Percentiles rank a stretch among this genome's conserved stretches.
phyloP scores from a whole-genome alignment of 2,888 invertebrate species.

The Protodeltote pygarga region DNA sequence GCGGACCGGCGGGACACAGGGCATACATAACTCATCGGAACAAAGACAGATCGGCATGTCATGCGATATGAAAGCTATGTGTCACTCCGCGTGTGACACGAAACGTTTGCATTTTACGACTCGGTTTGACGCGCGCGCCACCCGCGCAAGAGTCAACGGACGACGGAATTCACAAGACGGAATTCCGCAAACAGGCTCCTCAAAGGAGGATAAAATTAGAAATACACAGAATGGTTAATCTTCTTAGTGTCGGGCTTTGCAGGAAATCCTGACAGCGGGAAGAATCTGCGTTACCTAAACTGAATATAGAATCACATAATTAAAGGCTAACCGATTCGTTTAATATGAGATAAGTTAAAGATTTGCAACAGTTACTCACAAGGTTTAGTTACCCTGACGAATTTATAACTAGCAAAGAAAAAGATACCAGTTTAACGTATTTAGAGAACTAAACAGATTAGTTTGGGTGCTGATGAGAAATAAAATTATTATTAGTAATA shows the following conservation, averaged over 20 bases:
- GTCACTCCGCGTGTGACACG: slow-evolving; percentile 55
- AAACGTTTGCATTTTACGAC: slow-evolving; percentile 51
- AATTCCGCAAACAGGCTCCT: slow-evolving; percentile 54
- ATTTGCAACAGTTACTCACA: slow-evolving; percentile 42
- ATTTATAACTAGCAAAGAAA: slow-evolving; percentile 54
- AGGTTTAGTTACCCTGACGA: slow-evolving; percentile 51
- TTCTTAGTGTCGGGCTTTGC: slow-evolving; percentile 22
- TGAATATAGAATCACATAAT: background rate
- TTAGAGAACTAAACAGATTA: slow-evolving; percentile 14
- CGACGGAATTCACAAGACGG: slow-evolving; percentile 44
- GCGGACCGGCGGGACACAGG: slow-evolving; percentile 62
- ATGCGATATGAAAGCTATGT: slow-evolving; percentile 57
- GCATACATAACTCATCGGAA: slow-evolving; percentile 72
- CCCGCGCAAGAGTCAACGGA: slow-evolving; percentile 49
- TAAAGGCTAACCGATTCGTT: background rate
- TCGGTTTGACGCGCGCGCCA: slow-evolving; percentile 42
- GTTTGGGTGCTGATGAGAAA: slow-evolving; percentile 4
- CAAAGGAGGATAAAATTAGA: slow-evolving; percentile 57
- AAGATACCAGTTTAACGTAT: slow-evolving; percentile 25
- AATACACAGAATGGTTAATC: slow-evolving; percentile 47
- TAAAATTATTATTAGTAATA: slow-evolving; percentile 25
- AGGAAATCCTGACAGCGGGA: slow-evolving; percentile 22
- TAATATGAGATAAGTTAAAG: background rate
- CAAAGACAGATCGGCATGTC: slow-evolving; percentile 63
- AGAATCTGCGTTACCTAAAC: slow-evolving; percentile 4